A percentile compares a stretch with the other conserved stretches of the same genome.
Conservation (phyloP, 2,797 vertebrate species). For the Rhadinocentrus ornatus region DNA sequence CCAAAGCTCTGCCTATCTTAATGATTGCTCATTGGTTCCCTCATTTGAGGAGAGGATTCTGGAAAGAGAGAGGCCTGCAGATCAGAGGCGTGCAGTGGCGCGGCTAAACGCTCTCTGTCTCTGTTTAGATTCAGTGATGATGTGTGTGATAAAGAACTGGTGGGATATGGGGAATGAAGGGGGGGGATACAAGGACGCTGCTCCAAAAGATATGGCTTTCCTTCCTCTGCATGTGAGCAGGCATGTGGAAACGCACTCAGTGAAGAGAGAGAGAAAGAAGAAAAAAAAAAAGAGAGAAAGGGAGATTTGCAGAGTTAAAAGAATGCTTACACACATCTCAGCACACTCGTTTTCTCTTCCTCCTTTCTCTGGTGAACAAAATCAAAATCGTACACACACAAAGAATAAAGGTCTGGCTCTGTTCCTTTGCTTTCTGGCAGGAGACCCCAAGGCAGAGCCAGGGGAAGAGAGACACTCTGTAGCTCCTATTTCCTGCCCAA, state of each 20-base stretch:
- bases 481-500: constrained; percentile 76
- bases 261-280: not conserved
- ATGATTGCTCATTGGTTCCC: constrained; percentile 65
- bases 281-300: constrained; percentile 5
- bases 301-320: constrained; percentile 42
- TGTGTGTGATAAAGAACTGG: constrained; percentile 71
- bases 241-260: constrained; percentile 52
- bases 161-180: constrained; percentile 35
- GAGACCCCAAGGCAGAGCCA: constrained; percentile 65
- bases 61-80: constrained; percentile 69
- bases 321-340: constrained; percentile 45
- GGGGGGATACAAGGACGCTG: constrained; percentile 53
- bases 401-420: constrained; percentile 53
- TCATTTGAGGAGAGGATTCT: constrained; percentile 69
- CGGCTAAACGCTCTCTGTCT: constrained; percentile 70
- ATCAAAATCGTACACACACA: constrained; percentile 40
- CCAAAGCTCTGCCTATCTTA: constrained; percentile 72
- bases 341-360: constrained; percentile 33
- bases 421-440: constrained; percentile 66
- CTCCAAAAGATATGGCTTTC: constrained; percentile 76
- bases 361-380: constrained; percentile 51
- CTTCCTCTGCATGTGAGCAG: constrained; percentile 68
- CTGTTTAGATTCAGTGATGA: constrained; percentile 77
- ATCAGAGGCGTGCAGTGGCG: constrained; percentile 71
- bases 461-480: constrained; percentile 54